Percentiles rank a stretch among this genome's conserved stretches.
phyloP scores from a whole-genome alignment of 2,797 vertebrate species.

The Rhincodon typus region DNA sequence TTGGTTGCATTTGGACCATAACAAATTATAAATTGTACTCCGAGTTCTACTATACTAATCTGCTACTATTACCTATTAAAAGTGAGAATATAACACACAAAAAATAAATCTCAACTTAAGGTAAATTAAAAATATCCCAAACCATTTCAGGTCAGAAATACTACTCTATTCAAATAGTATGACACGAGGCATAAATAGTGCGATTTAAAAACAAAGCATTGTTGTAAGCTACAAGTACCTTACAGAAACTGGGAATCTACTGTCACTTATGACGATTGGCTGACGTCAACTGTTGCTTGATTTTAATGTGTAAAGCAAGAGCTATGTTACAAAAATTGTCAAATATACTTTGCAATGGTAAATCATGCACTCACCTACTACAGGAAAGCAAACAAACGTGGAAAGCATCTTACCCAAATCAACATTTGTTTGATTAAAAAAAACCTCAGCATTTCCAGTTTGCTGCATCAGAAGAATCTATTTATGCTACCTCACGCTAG shows the following conservation, averaged over 20 bases:
- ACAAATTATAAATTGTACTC: not conserved
- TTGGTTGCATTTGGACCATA: not conserved
- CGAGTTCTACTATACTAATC: not conserved
- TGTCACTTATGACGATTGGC: not conserved
- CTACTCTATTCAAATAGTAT: not conserved
- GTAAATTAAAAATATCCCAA: not conserved
- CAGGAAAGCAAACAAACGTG: not conserved
- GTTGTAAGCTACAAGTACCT: not conserved
- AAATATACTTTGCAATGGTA: not conserved
- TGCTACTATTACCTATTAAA: not conserved
- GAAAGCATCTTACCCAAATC: not conserved
- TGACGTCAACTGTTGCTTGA: not conserved
- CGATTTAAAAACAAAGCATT: not conserved
- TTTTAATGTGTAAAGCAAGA: not conserved
- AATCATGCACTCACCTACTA: not conserved
- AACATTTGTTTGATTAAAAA: not conserved
- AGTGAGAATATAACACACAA: not conserved
- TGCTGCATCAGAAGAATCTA: not conserved
- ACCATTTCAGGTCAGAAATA: not conserved
- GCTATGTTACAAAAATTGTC: not conserved
- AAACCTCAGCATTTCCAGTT: not conserved
- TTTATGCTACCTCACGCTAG: not conserved
- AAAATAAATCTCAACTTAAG: not conserved
- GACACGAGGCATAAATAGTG: not conserved
- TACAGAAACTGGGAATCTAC: not conserved